Percentiles rank a stretch among this genome's conserved stretches.
Evolutionary conservation across 2,113 vertebrate species (phyloP).

Genomic region (Formicarius rufipectus): DNA sequence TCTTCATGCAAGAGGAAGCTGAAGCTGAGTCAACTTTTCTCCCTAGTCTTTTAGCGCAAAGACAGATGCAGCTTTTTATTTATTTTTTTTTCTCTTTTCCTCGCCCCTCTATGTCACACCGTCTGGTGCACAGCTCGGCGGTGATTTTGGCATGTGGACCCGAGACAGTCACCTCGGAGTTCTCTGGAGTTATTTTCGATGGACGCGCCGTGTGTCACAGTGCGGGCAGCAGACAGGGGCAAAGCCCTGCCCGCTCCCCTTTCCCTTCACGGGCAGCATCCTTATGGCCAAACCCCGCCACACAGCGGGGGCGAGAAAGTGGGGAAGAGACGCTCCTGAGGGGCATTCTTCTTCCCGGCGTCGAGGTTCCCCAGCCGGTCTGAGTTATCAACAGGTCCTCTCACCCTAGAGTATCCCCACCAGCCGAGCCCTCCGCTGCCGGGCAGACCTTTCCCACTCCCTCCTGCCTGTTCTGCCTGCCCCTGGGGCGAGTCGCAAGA

Average conservation of each 20-base stretch:
- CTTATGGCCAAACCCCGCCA: rapidly evolving
- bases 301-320: neutral
- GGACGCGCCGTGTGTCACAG: neutral
- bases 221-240: neutral
- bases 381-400: neutral
- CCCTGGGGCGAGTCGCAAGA: neutral
- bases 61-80: neutral
- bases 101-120: neutral
- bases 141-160: neutral
- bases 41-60: neutral
- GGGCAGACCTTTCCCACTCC: neutral
- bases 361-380: neutral
- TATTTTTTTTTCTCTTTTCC: rapidly evolving
- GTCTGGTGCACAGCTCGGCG: neutral
- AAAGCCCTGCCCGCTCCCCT: neutral
- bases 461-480: neutral
- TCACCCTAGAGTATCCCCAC: neutral
- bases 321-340: neutral
- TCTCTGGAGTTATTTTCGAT: neutral
- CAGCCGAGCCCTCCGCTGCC: neutral
- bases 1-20: neutral
- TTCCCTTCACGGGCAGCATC: neutral
- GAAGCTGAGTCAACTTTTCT: neutral
- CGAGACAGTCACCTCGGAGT: neutral
- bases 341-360: neutral